Conservation (phyloP, 2,113 vertebrate genomes). For the Laterallus jamaicensis region DNA sequence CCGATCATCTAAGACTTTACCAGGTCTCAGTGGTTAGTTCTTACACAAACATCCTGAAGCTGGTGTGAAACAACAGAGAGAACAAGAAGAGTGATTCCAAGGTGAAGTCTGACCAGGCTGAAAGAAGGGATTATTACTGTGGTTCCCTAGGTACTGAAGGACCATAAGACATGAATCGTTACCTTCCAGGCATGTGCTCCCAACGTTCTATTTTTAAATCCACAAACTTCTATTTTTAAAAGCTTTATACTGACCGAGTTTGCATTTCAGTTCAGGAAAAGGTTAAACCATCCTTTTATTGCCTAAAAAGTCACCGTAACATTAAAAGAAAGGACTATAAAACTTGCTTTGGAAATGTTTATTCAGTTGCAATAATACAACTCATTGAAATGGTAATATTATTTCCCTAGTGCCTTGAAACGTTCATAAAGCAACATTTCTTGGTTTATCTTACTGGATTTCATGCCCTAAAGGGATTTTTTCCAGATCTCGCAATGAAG, state of each 20-base stretch:
- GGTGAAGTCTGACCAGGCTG: background rate
- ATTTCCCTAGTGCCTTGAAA: constrained; percentile 24
- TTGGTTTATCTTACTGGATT: constrained; percentile 64
- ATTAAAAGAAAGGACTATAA: constrained; percentile 34
- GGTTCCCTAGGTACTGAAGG: background rate
- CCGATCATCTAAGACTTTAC: background rate
- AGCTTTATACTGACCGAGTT: background rate
- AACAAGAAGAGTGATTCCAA: background rate
- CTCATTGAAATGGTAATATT: constrained; percentile 38
- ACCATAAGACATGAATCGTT: background rate
- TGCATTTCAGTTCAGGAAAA: constrained; percentile 10
- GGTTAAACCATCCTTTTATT: constrained; percentile 35
- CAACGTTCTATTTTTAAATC: constrained; percentile 12
- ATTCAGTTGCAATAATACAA: constrained; percentile 56
- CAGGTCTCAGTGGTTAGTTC: background rate
- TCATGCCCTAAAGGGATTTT: constrained; percentile 47
- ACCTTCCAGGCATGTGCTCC: background rate
- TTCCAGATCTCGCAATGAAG: constrained; percentile 48
- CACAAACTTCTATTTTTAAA: background rate
- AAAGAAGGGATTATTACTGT: background rate
- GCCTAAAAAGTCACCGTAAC: constrained; percentile 42
- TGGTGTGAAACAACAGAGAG: background rate
- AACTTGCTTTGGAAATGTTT: constrained; percentile 61
- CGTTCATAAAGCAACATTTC: constrained; percentile 43
- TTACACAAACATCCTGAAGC: background rate